Percentiles rank a stretch among this genome's conserved stretches.
These are phyloP conservation scores for Pterocles gutturalis DNA, from an alignment of 2,113 vertebrate genomes.

Conservation along the genomic window DNA sequence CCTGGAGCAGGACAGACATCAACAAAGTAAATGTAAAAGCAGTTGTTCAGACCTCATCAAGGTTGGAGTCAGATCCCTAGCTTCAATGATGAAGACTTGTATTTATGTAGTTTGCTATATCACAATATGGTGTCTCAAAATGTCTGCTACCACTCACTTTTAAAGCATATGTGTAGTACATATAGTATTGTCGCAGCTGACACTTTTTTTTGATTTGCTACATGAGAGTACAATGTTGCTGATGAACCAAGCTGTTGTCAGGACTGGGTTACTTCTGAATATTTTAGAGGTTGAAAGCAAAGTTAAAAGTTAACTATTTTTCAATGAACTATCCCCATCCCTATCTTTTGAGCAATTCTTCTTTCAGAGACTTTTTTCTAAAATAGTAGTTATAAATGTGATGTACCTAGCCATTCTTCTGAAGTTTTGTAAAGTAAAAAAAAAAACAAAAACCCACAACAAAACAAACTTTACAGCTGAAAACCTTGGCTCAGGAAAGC, in stretches of 20 bases:
- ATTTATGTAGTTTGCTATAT: slow-evolving; percentile 20
- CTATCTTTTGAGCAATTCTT: not conserved
- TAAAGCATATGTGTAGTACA: slow-evolving; percentile 12
- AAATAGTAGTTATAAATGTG: not conserved
- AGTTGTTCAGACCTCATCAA: not conserved
- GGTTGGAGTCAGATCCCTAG: not conserved
- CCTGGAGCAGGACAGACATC: not conserved
- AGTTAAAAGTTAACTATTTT: not conserved
- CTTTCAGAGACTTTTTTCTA: not conserved
- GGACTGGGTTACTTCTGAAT: slow-evolving; percentile 14
- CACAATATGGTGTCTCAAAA: slow-evolving; percentile 37
- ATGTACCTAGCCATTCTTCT: not conserved
- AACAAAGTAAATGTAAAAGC: not conserved
- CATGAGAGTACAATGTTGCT: slow-evolving; percentile 13
- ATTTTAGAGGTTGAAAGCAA: slow-evolving; percentile 5
- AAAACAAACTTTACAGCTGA: not conserved
- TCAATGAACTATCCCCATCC: not conserved
- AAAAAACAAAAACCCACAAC: not conserved
- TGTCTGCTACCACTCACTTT: slow-evolving; percentile 42
- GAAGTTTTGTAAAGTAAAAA: not conserved
- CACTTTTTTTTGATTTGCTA: slow-evolving; percentile 44
- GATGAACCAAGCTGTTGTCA: slow-evolving; percentile 41
- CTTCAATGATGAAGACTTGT: not conserved
- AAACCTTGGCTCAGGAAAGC: not conserved
- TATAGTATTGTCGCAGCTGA: slow-evolving; percentile 41